Evolutionary conservation across 2,113 vertebrate species (phyloP), one percentile per base, ranked within the genome.

Genomic region (Gavialis gangeticus): DNA sequence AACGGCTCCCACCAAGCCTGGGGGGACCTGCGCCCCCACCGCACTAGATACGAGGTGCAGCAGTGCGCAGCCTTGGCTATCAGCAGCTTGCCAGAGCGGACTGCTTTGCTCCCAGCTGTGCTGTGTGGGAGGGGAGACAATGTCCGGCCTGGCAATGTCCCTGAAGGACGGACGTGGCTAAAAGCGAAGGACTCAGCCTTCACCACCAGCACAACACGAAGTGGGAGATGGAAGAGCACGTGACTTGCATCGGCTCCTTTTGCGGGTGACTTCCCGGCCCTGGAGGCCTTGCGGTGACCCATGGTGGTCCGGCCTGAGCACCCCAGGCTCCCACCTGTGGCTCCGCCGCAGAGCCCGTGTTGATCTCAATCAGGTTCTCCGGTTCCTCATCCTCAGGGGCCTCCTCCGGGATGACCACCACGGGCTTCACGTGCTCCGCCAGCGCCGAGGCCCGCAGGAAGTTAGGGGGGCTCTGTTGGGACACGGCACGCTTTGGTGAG

Each of bases 381-480:
- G 98, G 99, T 2, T 99, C 99, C 12, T 99, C 99, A 0, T 99
- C 99, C 66, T 99, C 99, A 0, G 99, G 98, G 19, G 99, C 97
- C 93, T 98, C 98, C 71, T 99, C 98, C 0, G 99, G 98, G 82
- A 99, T 99, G 85, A 99, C 99, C 4, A 99, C 99, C 94, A 99
- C 99, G 0, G 99, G 99, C 90, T 99, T 99, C 84, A 99, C 99
- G 2, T 99, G 99, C 96, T 99, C 99, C 0, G 99, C 99, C 94
- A 99, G 97, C 0, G 99, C 99, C 0, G 99, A 99, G 0, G 99
- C 99, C 46, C 99, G 98, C 88, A 99, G 97, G 96, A 99, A 99
- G 93, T 99, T 99, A 0, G 99, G 99, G 1, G 99, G 99, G 11
- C 91, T 98, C 98, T 98, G 83, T 0, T 1, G 22, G 91, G 56